These are phyloP conservation scores for Eclectus roratus DNA, from an alignment of 2,113 vertebrate genomes.

Conservation along the genomic window DNA sequence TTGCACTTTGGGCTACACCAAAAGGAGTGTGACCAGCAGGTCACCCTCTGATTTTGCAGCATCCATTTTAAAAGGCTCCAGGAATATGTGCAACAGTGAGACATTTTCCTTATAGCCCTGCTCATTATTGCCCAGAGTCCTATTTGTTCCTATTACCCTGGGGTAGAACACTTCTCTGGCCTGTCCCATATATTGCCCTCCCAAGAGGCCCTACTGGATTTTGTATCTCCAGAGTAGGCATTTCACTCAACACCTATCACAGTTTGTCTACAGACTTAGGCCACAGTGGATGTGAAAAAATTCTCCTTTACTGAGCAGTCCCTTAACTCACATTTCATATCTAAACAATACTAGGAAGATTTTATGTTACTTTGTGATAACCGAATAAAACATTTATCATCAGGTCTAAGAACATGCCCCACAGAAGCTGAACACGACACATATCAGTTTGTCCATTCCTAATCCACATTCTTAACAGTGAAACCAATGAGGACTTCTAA, in stretches of 20 bases:
- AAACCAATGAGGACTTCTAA: not conserved
- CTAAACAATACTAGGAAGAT: not conserved
- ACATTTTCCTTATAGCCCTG: not conserved
- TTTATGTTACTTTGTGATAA: not conserved
- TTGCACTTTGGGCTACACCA: not conserved
- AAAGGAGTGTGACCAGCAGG: not conserved
- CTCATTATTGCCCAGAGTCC: not conserved
- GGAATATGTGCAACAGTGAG: not conserved
- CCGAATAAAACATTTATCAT: not conserved
- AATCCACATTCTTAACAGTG: not conserved
- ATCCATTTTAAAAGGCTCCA: not conserved
- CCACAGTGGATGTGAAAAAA: not conserved
- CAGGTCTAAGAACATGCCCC: not conserved
- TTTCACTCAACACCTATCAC: not conserved
- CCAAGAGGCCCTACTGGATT: not conserved
- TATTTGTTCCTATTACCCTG: not conserved
- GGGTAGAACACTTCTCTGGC: not conserved
- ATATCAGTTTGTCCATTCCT: not conserved
- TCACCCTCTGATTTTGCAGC: not conserved
- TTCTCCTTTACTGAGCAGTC: not conserved
- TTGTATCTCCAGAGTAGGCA: not conserved
- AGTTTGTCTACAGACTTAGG: not conserved
- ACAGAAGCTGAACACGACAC: not conserved
- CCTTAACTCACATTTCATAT: not conserved
- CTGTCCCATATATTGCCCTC: not conserved